phyloP scores from a whole-genome alignment of 2,888 invertebrate genomes.

The Lymantria dispar region DNA sequence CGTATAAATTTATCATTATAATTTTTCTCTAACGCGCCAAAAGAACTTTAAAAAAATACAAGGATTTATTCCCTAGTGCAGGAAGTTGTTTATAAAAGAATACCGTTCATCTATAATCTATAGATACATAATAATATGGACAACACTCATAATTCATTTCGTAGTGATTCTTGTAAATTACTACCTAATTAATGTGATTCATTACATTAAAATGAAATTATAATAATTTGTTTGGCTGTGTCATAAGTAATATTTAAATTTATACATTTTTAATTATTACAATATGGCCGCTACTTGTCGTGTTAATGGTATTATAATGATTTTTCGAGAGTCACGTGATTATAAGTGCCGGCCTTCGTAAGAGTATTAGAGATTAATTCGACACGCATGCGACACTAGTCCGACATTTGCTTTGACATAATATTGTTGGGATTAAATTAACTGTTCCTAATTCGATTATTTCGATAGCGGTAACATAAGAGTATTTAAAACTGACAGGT shows the following conservation, averaged over 20 bases:
- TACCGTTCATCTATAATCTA: no score
- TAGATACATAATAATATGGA: no score
- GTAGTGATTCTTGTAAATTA: no score
- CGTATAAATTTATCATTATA: no score
- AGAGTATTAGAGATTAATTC: constrained; percentile 43
- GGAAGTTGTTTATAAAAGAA: no score
- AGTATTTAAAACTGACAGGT: not conserved
- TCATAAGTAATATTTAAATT: constrained; percentile 12
- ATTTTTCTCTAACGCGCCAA: no score
- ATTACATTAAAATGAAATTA: no score
- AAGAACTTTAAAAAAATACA: no score
- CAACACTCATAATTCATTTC: no score
- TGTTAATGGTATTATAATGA: constrained; percentile 41
- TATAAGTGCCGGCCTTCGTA: constrained; percentile 24
- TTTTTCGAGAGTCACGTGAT: constrained; percentile 20
- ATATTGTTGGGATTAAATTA: constrained; percentile 65
- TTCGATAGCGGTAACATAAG: constrained; percentile 43
- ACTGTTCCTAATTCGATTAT: constrained; percentile 66
- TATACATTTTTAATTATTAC: constrained; percentile 27
- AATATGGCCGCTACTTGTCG: constrained; percentile 8
- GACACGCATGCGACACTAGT: constrained; percentile 59
- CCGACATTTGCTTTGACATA: constrained; percentile 60
- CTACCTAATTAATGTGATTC: no score
- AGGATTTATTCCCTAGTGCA: no score
- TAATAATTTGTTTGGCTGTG: not conserved